These are phyloP conservation scores for Volucella zonaria DNA, from an alignment of 2,888 invertebrate species.

Conservation along the genomic window DNA sequence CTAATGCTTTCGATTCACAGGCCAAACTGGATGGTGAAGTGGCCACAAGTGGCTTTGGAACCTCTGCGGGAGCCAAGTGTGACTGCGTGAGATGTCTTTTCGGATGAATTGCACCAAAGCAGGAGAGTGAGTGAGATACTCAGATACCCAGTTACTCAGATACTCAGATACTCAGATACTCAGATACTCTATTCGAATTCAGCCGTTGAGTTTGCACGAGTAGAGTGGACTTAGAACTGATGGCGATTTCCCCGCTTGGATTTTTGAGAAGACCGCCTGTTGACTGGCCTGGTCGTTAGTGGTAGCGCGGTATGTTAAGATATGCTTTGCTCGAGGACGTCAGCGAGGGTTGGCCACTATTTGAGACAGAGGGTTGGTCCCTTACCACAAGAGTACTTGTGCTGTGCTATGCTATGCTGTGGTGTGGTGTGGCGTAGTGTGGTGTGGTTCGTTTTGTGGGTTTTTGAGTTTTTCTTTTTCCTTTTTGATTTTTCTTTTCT, in stretches of 20 bases:
- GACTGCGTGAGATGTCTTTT: slow-evolving; percentile 49
- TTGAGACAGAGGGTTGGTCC: slow-evolving; percentile 62
- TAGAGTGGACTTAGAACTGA: too few relatives aligned
- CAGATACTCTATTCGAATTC: slow-evolving; percentile 25
- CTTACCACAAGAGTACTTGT: slow-evolving; percentile 58
- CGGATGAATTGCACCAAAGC: slow-evolving; percentile 41
- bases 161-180: neutral
- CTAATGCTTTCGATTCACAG: slow-evolving; percentile 57
- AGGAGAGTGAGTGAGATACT: slow-evolving; percentile 50
- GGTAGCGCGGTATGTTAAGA: too few relatives aligned
- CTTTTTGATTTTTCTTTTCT: slow-evolving; percentile 33
- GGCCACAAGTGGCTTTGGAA: slow-evolving; percentile 56
- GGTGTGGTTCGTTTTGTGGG: slow-evolving; percentile 60
- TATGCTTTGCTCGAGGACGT: slow-evolving; percentile 28
- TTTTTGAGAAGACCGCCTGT: slow-evolving; percentile 53
- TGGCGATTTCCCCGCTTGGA: slow-evolving; percentile 45
- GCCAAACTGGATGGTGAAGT: slow-evolving; percentile 60
- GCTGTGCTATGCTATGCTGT: slow-evolving; percentile 25
- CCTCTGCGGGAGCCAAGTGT: slow-evolving; percentile 28
- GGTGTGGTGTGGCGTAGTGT: neutral
- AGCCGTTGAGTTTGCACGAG: slow-evolving; percentile 34
- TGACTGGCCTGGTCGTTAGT: slow-evolving; percentile 31
- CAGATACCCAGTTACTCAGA: too few relatives aligned
- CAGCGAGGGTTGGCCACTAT: slow-evolving; percentile 59
- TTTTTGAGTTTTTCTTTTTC: slow-evolving; percentile 35